Evolutionary conservation across 2,888 invertebrate species (phyloP).

Genomic region (Cylindroiulus punctatus): DNA sequence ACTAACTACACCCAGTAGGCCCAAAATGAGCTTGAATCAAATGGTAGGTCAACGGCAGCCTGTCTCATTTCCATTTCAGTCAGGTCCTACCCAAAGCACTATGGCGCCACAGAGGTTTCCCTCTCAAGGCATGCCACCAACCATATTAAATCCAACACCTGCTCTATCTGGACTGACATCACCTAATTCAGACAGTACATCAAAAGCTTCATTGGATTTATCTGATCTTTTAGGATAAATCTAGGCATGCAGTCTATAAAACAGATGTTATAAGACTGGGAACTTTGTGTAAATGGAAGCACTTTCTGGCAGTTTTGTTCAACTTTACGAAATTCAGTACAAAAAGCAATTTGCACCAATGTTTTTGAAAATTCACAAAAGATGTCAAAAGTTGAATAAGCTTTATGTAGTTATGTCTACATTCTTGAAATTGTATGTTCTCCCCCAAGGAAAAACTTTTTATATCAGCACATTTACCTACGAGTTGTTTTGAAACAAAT

Average conservation of each 20-base stretch:
- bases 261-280: background rate
- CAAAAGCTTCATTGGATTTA: slow-evolving; percentile 48
- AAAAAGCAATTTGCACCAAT: too few species aligned
- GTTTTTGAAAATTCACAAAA: too few species aligned
- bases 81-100: slow-evolving; percentile 12
- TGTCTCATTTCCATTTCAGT: slow-evolving; percentile 35
- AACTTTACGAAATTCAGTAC: too few species aligned
- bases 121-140: background rate
- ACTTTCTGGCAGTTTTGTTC: too few species aligned
- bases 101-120: background rate
- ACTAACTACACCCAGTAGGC: slow-evolving; percentile 35
- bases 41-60: slow-evolving; percentile 50
- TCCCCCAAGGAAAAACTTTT: too few species aligned
- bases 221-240: slow-evolving; percentile 53
- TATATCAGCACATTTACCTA: too few species aligned
- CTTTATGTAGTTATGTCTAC: too few species aligned
- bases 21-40: slow-evolving; percentile 51
- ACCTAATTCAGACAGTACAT: background rate
- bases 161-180: slow-evolving; percentile 6
- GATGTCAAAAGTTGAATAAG: too few species aligned
- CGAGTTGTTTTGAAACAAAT: background rate
- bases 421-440: too few species aligned
- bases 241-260: background rate
- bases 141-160: slow-evolving; percentile 2
- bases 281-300: too few species aligned